phyloP scores from a whole-genome alignment of 2,113 vertebrate genomes.

The Kryptolebias marmoratus region DNA sequence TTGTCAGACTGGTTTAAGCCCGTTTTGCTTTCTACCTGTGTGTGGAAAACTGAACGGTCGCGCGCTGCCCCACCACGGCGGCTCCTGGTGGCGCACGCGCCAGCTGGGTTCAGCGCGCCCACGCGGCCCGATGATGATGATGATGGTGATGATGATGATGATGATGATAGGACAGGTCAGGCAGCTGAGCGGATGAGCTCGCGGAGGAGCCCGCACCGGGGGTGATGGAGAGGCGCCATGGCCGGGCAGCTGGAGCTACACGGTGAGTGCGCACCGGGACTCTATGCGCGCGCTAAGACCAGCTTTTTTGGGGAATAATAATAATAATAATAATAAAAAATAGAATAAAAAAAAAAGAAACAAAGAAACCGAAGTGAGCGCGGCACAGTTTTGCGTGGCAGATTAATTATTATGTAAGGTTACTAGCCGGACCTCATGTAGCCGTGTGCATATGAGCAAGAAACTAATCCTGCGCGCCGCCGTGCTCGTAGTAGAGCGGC shows the following conservation, averaged over 20 bases:
- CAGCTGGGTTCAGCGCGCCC: slow-evolving; percentile 57
- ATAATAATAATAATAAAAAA: too few relatives aligned
- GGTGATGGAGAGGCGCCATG: slow-evolving; percentile 66
- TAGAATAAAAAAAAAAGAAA: too few relatives aligned
- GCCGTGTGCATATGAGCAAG: slow-evolving; percentile 65
- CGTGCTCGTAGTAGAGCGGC: slow-evolving; percentile 61
- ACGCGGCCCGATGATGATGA: slow-evolving; percentile 48
- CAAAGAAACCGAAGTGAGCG: background rate
- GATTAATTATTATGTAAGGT: slow-evolving; percentile 78
- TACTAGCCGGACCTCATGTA: slow-evolving; percentile 60
- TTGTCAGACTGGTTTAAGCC: too few relatives aligned
- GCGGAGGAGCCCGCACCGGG: slow-evolving; percentile 65
- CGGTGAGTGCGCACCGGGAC: slow-evolving; percentile 24
- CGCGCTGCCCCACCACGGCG: slow-evolving; percentile 19
- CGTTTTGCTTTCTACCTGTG: background rate
- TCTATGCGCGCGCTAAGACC: background rate
- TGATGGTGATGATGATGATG: background rate
- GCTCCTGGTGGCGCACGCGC: slow-evolving; percentile 48
- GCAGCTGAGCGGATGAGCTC: slow-evolving; percentile 67
- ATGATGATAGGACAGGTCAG: slow-evolving; percentile 72
- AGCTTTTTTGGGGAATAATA: slow-evolving; percentile 2
- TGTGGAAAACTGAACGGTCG: background rate
- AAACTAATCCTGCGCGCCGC: slow-evolving; percentile 70
- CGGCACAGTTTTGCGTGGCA: slow-evolving; percentile 36
- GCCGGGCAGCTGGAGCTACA: slow-evolving; percentile 27